Evolutionary conservation across 2,888 invertebrate species (phyloP), one percentile per base, ranked within the genome.

Genomic region (Euplagia quadripunctaria): DNA sequence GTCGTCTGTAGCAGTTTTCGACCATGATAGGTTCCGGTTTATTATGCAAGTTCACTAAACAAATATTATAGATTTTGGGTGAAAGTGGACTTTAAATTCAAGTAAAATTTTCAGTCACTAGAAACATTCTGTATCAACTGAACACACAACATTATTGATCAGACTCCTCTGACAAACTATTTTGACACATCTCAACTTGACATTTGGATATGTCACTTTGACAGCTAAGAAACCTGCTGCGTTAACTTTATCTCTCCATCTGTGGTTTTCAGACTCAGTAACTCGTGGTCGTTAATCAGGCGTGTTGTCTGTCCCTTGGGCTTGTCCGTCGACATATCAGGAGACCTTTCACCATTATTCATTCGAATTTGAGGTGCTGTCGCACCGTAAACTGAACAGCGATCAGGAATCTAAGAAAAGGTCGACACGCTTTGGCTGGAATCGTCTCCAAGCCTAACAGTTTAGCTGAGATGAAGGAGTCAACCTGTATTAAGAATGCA

Each of bases 271-370:
- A 77, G 77, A 78, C 83, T 81, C 71, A 68, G 83, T 70, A 80
- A 81, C 75, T 77, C 64, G 68, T 41, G 71, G 79, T 84, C 88
- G 89, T 90, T 90, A 89, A 90, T 90, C 91, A 91, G 85, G 65
- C 88, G 77, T 90, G 89, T 90, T 81, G 80, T 70, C 86, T 87
- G 86, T 85, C 82, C 74, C 77, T 20, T 55, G 79, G 74, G 81
- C 82, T 78, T 75, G 83, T 84, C 79, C 74, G 80, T 79, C 79
- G 71, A 78, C 75, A 77, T 82, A 75, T 78, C 75, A 73, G 67
- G 73, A 77, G 77, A 77, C 76, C 17, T 68, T 52, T 66, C 79
- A 72, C 79, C 85, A 88, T 89, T 87, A 84, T 74, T 89, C 84
- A 85, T 75, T 70, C 70, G 82, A 83, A 77, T 76, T 84, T 69